A percentile compares a stretch with the other conserved stretches of the same genome.
Conservation (phyloP, 1,140 invertebrate species). For the Aphidius gifuensis region DNA sequence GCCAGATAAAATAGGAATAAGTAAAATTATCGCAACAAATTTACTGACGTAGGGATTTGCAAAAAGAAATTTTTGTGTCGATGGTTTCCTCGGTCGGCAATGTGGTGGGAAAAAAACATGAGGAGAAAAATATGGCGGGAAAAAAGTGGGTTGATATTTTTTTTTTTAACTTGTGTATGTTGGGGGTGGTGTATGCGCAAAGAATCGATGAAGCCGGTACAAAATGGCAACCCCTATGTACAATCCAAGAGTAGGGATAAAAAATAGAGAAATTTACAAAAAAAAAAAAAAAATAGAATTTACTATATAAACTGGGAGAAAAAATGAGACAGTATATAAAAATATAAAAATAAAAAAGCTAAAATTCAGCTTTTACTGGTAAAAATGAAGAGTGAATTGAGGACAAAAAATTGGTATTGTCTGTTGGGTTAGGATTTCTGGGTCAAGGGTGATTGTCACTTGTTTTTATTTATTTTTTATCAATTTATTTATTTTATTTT, state of each 20-base stretch:
- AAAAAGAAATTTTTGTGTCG: no score
- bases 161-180: neutral
- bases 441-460: slow-evolving; percentile 29
- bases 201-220: slow-evolving; percentile 40
- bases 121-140: neutral
- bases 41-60: no score
- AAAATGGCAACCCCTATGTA: slow-evolving; percentile 39
- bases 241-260: slow-evolving; percentile 9
- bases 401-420: slow-evolving; percentile 23
- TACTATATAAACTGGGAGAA: slow-evolving; percentile 16
- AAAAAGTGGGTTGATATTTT: neutral
- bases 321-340: slow-evolving; percentile 13
- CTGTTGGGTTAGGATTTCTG: slow-evolving; percentile 23
- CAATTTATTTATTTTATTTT: slow-evolving; percentile 4
- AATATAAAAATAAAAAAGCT: slow-evolving; percentile 14
- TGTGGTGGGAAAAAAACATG: slow-evolving; percentile 11
- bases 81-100: slow-evolving; percentile 21
- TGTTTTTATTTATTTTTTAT: slow-evolving; percentile 15
- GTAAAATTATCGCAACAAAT: neutral
- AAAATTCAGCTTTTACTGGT: slow-evolving; percentile 23
- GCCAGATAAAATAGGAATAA: neutral
- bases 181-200: slow-evolving; percentile 41
- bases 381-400: slow-evolving; percentile 23
- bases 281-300: slow-evolving; percentile 2
- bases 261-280: neutral